These are phyloP conservation scores for Diaphora mendica DNA, from an alignment of 2,888 invertebrate genomes.

Conservation along the genomic window DNA sequence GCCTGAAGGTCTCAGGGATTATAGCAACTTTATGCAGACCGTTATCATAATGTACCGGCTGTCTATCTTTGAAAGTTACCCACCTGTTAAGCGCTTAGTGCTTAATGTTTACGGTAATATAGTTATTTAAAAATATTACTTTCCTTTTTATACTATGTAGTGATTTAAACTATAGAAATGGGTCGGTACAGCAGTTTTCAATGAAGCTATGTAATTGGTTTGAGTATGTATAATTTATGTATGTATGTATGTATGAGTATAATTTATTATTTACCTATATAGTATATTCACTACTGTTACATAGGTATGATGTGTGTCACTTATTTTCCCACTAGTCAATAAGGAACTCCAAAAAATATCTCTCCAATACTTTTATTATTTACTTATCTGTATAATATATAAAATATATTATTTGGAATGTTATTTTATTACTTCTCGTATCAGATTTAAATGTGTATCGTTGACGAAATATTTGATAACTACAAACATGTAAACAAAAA, in stretches of 20 bases:
- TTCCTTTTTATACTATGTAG: not conserved
- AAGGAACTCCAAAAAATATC: not conserved
- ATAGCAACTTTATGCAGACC: slow-evolving; percentile 38
- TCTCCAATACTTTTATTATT: not conserved
- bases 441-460: not conserved
- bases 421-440: not conserved
- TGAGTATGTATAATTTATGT: not conserved
- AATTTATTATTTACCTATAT: too few species aligned
- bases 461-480: not conserved
- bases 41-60: slow-evolving; percentile 13
- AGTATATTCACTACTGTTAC: not conserved
- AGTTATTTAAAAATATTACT: not conserved
- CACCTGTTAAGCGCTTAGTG: not conserved
- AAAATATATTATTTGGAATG: not conserved
- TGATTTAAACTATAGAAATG: not conserved
- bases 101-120: not conserved
- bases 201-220: not conserved
- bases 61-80: not conserved
- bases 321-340: too few species aligned
- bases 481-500: not conserved
- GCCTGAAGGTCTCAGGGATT: slow-evolving; percentile 72
- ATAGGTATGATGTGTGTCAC: not conserved
- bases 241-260: too few species aligned
- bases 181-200: not conserved
- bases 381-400: not conserved